Conservation (phyloP, 2,797 vertebrate genomes). For the Catamblyrhynchus diadema region DNA sequence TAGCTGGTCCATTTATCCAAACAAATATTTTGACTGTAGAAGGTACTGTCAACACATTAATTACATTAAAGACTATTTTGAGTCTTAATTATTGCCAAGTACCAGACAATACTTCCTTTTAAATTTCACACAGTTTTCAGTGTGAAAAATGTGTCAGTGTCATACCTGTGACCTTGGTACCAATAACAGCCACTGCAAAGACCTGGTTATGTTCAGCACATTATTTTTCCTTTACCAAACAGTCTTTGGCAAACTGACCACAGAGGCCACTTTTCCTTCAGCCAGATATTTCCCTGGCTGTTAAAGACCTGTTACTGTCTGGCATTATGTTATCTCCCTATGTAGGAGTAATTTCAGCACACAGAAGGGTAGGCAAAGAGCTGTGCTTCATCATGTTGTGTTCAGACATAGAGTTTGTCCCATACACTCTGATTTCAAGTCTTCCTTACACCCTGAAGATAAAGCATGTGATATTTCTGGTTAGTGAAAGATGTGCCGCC, state of each 20-base stretch:
- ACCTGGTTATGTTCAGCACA: background rate
- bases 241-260: background rate
- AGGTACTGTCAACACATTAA: background rate
- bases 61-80: background rate
- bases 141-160: background rate
- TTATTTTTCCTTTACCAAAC: background rate
- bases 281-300: background rate
- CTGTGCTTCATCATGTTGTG: background rate
- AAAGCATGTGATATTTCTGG: background rate
- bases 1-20: background rate
- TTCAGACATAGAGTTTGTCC: background rate
- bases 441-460: fast-evolving
- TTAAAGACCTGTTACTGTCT: background rate
- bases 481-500: background rate
- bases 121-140: background rate
- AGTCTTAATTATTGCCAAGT: background rate
- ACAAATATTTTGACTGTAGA: background rate
- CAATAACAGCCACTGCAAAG: background rate
- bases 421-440: background rate
- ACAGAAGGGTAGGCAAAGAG: background rate
- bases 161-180: background rate
- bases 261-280: background rate
- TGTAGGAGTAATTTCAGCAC: fast-evolving
- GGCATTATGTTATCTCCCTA: background rate
- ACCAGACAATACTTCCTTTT: background rate